These are phyloP conservation scores for Cinclus mexicanus DNA, from an alignment of 2,113 vertebrate species.

Conservation along the genomic window DNA sequence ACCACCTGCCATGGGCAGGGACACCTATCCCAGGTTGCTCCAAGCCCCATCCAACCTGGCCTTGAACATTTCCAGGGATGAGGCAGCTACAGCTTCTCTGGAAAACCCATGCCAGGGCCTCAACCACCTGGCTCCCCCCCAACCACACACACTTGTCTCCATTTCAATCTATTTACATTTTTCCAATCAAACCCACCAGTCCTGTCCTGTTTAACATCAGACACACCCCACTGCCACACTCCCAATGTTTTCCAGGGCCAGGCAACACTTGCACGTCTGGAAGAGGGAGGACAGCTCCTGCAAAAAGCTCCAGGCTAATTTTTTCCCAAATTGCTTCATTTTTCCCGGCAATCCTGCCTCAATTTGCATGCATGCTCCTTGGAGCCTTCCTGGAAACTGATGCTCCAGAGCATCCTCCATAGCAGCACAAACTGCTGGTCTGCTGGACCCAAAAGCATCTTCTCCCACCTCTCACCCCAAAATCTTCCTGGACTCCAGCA, in stretches of 20 bases:
- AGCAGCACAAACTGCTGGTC: background rate
- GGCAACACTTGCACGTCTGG: background rate
- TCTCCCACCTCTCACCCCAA: background rate
- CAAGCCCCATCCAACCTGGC: rapidly evolving
- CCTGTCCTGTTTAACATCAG: background rate
- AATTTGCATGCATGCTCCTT: background rate
- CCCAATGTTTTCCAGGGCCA: background rate
- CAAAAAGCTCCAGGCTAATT: rapidly evolving
- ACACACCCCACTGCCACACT: background rate
- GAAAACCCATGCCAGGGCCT: background rate
- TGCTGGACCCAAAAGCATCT: background rate
- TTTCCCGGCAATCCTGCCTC: background rate
- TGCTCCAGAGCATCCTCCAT: background rate
- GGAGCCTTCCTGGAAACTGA: background rate
- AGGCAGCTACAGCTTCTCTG: background rate
- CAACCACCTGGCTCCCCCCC: background rate
- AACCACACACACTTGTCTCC: background rate
- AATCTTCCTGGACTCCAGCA: background rate
- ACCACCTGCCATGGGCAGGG: background rate
- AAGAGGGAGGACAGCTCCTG: background rate
- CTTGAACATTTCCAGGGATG: background rate
- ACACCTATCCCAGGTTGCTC: background rate
- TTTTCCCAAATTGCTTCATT: background rate
- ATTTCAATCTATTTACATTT: background rate
- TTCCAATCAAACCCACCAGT: background rate